phyloP scores from a whole-genome alignment of 35 echinoderm and acorn worm species.

The Apostichopus parvimensis region DNA sequence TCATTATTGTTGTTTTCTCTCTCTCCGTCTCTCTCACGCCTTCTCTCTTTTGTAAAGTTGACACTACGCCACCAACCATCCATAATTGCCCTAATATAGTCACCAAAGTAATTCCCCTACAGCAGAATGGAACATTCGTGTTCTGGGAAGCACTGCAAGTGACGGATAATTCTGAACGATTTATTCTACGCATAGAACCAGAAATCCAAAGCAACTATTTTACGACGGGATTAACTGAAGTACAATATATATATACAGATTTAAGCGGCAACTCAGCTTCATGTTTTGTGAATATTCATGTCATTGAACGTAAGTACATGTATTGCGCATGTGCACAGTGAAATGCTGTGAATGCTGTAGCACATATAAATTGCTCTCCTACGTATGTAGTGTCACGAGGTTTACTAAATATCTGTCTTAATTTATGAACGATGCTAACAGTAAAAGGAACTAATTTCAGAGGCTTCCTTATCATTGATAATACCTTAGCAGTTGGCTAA shows the following conservation, averaged over 20 bases:
- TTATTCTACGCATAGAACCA: background rate
- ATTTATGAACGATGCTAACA: too few relatives aligned
- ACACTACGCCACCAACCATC: constrained; percentile 11
- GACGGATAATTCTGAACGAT: background rate
- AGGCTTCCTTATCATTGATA: too few relatives aligned
- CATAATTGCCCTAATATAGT: background rate
- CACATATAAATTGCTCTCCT: too few relatives aligned
- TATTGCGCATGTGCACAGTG: too few relatives aligned
- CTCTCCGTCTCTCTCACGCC: background rate
- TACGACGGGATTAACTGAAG: background rate
- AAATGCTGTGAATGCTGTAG: too few relatives aligned
- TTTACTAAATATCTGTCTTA: too few relatives aligned
- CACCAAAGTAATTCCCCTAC: background rate
- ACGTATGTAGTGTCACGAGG: too few relatives aligned
- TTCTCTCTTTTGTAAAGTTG: background rate
- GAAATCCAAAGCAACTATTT: constrained; percentile 29
- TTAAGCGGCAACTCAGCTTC: background rate
- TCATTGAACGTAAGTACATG: background rate
- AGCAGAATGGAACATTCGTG: background rate
- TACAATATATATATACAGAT: constrained; percentile 24
- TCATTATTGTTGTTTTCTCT: background rate
- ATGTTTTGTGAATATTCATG: constrained; percentile 9
- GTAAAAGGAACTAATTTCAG: too few relatives aligned
- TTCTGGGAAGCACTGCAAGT: background rate
- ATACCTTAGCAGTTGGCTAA: too few relatives aligned